Base-by-base conservation (phyloP, 1,140 invertebrate species). In the Dryas iulia region DNA sequence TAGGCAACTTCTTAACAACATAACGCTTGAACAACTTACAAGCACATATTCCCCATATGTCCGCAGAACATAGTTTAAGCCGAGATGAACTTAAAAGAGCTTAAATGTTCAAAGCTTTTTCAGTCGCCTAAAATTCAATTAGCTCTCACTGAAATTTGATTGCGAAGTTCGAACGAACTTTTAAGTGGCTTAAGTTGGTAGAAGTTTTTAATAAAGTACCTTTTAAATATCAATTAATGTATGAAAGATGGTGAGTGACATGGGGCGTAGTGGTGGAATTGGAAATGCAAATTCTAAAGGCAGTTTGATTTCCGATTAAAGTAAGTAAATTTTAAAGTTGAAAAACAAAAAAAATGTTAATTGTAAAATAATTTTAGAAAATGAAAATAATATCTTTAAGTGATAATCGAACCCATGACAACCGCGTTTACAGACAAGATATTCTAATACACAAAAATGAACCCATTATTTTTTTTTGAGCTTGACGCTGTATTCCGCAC, bases 131-230 rank as follows among this genome's bases (percentile, higher is more conserved):
- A 84, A 87, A 74, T 84, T 87, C 85, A 87, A 87, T 87, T 87
- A 86, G 82, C 81, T 86, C 83, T 82, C 78, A 82, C 78, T 76
- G 76, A 83, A 83, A 85, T 83, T 85, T 85, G 82, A 85, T 87
- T 86, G 82, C 75, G 53, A 87, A 86, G 77, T 84, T 70, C 72
- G 67, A 54, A 21, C 54, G 47, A 83, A 87, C 69, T 85, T 86
- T 82, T 78, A 82, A 87, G 82, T 76, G 77, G 82, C 81, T 87
- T 84, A 81, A 72, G 64, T 67, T 69, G 53, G 53, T 28, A 31
- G 53, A 76, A 79, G 67, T 78, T 75, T 78, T 74, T 62, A 62
- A 57, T 60, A 62, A 62, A 62, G 59, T 64, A 30, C 30, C 58
- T 64, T 64, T 64, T 28, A 28, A 25, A 64, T 64, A 64, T 57